These are phyloP conservation scores for Anthoscopus minutus DNA, from an alignment of 2,113 vertebrate species.

Conservation along the genomic window DNA sequence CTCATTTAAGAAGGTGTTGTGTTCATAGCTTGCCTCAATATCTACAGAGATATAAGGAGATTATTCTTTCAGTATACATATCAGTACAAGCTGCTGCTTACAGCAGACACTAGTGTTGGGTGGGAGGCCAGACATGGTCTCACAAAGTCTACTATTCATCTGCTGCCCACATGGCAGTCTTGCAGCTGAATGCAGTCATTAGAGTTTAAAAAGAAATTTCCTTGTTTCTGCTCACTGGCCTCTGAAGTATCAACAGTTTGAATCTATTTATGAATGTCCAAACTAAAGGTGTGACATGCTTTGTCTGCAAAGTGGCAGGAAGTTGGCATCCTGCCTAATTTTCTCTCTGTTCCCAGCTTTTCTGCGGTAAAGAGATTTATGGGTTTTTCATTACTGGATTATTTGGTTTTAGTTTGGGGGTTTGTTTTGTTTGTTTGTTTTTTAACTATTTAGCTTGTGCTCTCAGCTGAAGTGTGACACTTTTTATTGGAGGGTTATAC, in stretches of 20 bases:
- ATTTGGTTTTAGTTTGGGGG: background rate
- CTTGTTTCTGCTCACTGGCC: conserved; percentile 13
- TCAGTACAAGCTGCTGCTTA: background rate
- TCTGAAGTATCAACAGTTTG: conserved; percentile 77
- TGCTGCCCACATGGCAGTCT: conserved; percentile 11
- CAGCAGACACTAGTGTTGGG: background rate
- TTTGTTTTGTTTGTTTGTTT: background rate
- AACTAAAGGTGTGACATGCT: conserved; percentile 72
- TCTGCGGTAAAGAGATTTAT: conserved; percentile 77
- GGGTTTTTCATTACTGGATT: conserved; percentile 11
- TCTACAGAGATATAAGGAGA: background rate
- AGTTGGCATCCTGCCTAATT: conserved; percentile 70
- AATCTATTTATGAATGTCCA: conserved; percentile 76
- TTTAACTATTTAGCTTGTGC: conserved; percentile 11
- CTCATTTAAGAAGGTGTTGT: background rate
- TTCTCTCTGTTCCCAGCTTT: conserved; percentile 80
- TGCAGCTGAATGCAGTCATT: conserved; percentile 79
- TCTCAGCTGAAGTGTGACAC: conserved; percentile 14
- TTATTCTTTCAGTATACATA: background rate
- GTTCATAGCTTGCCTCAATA: background rate
- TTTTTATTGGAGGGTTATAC: background rate
- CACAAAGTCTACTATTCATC: background rate
- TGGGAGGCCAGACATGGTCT: background rate
- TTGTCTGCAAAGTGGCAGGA: conserved; percentile 74
- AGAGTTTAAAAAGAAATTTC: conserved; percentile 67